These are phyloP conservation scores for Mesitornis unicolor DNA, from an alignment of 2,113 vertebrate genomes.

Conservation along the genomic window DNA sequence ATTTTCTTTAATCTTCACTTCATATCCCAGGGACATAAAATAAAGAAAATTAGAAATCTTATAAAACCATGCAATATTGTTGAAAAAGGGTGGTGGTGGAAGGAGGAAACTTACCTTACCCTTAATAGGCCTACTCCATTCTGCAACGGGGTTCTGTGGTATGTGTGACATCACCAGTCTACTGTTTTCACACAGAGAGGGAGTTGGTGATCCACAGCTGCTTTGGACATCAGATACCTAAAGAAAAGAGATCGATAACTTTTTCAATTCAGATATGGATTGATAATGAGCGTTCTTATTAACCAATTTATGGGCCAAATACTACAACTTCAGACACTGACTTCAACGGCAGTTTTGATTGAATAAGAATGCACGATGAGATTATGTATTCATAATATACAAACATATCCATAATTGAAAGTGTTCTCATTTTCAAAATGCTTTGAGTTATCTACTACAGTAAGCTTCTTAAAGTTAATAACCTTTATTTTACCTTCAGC, in stretches of 20 bases:
- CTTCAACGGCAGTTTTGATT: background rate
- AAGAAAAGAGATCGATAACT: constrained; percentile 47
- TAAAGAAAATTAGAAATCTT: constrained; percentile 59
- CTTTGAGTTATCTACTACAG: background rate
- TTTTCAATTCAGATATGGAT: constrained; percentile 39
- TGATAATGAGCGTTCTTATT: background rate
- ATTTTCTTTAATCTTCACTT: constrained; percentile 50
- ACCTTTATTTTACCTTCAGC: background rate
- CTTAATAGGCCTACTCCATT: constrained; percentile 72
- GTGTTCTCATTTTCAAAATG: background rate
- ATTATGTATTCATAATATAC: background rate
- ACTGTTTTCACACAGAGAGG: constrained; percentile 67
- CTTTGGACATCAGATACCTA: constrained; percentile 74
- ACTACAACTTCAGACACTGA: background rate
- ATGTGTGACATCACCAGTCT: constrained; percentile 65
- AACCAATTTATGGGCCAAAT: background rate
- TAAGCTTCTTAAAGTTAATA: background rate
- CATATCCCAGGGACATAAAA: constrained; percentile 50
- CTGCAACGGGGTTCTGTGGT: constrained; percentile 66
- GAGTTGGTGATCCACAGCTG: constrained; percentile 72
- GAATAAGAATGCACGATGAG: background rate
- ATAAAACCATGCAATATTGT: constrained; percentile 74
- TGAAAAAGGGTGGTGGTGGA: constrained; percentile 62
- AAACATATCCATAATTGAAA: background rate
- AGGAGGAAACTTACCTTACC: constrained; percentile 69